Conservation (phyloP, 2,888 invertebrate genomes). For the Isotomurus palustris region DNA sequence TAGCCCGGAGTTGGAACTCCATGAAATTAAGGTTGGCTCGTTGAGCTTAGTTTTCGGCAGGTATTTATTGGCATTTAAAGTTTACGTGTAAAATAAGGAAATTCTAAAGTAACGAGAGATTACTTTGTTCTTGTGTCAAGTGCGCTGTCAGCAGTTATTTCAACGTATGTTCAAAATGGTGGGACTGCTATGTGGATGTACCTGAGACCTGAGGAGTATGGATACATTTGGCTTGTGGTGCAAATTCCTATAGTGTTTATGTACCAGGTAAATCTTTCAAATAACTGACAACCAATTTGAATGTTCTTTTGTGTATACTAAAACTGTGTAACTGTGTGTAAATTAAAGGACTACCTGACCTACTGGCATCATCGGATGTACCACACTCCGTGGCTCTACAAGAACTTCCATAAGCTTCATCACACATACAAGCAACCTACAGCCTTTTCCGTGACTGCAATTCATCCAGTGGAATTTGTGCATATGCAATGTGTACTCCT, state of each 20-base stretch:
- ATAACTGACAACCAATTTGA: no score
- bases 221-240: conserved; percentile 62
- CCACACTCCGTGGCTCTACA: conserved; percentile 65
- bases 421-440: conserved; percentile 73
- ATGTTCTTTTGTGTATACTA: no score
- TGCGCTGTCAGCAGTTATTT: conserved; percentile 58
- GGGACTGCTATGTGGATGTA: conserved; percentile 58
- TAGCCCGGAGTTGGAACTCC: conserved; percentile 61
- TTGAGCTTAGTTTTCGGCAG: conserved; percentile 52
- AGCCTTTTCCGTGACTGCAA: conserved; percentile 69
- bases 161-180: conserved; percentile 64
- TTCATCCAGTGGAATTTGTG: conserved; percentile 65
- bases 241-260: conserved; percentile 64
- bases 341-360: conserved; percentile 64
- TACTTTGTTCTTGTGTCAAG: conserved; percentile 61
- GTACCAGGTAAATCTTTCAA: conserved; percentile 47
- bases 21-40: conserved; percentile 64
- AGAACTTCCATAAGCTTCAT: conserved; percentile 67
- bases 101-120: conserved; percentile 52
- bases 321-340: not conserved
- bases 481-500: conserved; percentile 60
- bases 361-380: conserved; percentile 64
- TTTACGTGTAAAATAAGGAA: not conserved
- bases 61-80: conserved; percentile 7
- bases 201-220: conserved; percentile 60